Conservation (phyloP, 2,113 vertebrate species). For the Tapirus terrestris region DNA sequence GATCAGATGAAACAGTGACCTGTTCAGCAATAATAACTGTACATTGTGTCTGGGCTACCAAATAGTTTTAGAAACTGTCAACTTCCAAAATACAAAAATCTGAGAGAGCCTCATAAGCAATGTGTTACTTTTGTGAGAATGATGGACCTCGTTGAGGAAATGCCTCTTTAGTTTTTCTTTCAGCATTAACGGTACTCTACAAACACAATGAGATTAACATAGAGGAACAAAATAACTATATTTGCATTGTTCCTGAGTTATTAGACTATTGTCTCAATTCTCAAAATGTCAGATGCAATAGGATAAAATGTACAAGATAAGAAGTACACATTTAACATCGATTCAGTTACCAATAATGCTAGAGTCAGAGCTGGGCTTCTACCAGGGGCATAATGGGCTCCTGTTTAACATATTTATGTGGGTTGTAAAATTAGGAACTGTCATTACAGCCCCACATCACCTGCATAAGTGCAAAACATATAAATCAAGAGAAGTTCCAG, state of each 20-base stretch:
- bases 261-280: conserved; percentile 51
- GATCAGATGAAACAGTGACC: background rate
- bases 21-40: conserved; percentile 8
- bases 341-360: conserved; percentile 70
- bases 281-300: conserved; percentile 65
- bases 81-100: conserved; percentile 52
- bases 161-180: conserved; percentile 42
- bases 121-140: conserved; percentile 43
- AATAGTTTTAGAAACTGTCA: background rate
- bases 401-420: conserved; percentile 80
- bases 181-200: conserved; percentile 45
- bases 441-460: conserved; percentile 78
- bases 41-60: background rate
- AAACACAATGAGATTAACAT: conserved; percentile 9
- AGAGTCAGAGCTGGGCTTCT: conserved; percentile 58
- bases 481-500: conserved; percentile 77
- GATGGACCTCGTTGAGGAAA: conserved; percentile 13
- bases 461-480: conserved; percentile 75
- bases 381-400: conserved; percentile 65
- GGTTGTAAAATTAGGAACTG: conserved; percentile 83
- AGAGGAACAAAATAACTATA: conserved; percentile 34
- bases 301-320: conserved; percentile 52
- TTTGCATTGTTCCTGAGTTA: conserved; percentile 56
- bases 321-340: conserved; percentile 68
- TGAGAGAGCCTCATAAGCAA: background rate